Evolutionary conservation across 1,140 invertebrate genomes (phyloP), one percentile per base, ranked within the genome.

Genomic region (Thaumatotibia leucotreta): DNA sequence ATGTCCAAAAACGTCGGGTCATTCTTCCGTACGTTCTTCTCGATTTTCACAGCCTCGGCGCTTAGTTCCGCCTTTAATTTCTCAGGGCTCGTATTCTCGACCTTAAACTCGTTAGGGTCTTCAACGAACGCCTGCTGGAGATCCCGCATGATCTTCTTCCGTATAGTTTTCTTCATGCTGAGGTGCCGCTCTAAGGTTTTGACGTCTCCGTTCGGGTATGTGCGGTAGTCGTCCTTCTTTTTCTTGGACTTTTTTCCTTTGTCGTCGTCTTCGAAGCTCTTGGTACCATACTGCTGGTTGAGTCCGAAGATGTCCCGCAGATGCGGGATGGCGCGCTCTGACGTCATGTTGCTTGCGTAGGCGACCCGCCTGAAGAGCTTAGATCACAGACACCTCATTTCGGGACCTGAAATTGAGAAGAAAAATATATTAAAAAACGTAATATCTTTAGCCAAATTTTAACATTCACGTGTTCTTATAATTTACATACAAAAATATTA

Each of bases 151-250:
- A 97, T 96, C 88, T 96, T 96, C 86, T 96, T 97, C 45, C 95
- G 86, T 65, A 96, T 96, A 4, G 95, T 96, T 82, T 97, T 97
- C 90, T 97, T 97, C 96, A 97, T 97, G 69, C 95, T 96, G 63
- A 97, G 91, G 82, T 96, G 95, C 67, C 95, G 91, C 77, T 97
- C 96, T 39, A 97, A 84, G 8, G 96, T 95, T 80, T 96, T 95
- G 17, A 95, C 94, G 78, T 96, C 95, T 17, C 92, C 93, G 70
- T 94, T 95, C 6, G 92, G 92, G 67, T 94, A 88, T 1, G 93
- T 93, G 69, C 93, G 92, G 76, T 91, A 93, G 74, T 94, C 93
- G 50, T 94, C 93, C 73, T 93, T 94, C 80, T 93, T 94, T 80
- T 94, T 94, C 63, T 89, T 92, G 68, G 92, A 91, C 75, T 93